These are phyloP conservation scores for Baryphthengus martii DNA, from an alignment of 2,113 vertebrate genomes.

Conservation along the genomic window DNA sequence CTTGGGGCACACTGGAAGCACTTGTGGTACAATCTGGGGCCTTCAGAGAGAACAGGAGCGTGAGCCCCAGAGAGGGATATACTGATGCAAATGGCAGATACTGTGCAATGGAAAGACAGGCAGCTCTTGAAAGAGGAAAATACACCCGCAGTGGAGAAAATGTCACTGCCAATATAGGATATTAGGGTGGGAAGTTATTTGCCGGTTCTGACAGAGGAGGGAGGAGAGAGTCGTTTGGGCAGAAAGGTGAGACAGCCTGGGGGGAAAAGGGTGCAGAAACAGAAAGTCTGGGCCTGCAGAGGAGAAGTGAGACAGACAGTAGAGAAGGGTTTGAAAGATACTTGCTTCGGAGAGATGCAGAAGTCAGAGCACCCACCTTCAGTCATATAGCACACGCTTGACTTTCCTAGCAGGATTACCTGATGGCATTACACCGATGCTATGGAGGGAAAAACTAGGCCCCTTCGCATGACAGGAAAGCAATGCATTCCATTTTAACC, in stretches of 20 bases:
- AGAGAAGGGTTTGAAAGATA: neutral
- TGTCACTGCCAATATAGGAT: neutral
- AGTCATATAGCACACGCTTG: neutral
- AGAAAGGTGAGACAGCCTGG: constrained; percentile 1
- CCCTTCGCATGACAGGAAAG: neutral
- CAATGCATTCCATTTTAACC: constrained; percentile 6
- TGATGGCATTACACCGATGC: neutral
- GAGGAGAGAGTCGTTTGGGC: neutral
- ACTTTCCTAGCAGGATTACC: neutral
- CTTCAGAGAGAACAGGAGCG: neutral
- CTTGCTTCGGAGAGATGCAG: neutral
- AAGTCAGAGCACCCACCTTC: neutral
- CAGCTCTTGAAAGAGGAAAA: neutral
- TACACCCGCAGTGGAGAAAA: neutral
- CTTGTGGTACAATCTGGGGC: neutral
- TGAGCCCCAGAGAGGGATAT: neutral
- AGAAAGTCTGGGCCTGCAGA: neutral
- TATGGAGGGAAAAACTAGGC: neutral
- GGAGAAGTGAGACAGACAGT: neutral
- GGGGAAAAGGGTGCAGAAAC: neutral
- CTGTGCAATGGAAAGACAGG: neutral
- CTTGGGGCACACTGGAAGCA: fast-evolving
- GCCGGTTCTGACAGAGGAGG: neutral
- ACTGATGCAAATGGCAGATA: neutral
- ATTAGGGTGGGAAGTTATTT: neutral